These are phyloP conservation scores for Paramacrobiotus metropolitanus DNA, from an alignment of 1,140 invertebrate genomes.

Conservation along the genomic window DNA sequence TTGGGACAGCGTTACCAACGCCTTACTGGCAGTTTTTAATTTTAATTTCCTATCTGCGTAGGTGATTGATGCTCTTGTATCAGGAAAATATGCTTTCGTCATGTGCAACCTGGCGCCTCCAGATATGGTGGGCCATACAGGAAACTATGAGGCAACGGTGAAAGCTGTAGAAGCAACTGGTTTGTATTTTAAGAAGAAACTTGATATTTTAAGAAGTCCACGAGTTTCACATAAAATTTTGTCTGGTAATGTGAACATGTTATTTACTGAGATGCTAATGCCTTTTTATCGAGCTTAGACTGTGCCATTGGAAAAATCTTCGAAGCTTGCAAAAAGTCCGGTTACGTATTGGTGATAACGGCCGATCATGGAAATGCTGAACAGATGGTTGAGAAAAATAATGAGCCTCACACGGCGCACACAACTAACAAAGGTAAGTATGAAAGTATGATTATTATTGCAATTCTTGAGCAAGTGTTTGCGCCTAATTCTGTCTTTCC, in stretches of 20 bases:
- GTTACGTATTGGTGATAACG: conserved; percentile 24
- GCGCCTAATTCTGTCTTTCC: neutral
- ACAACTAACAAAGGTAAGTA: conserved; percentile 20
- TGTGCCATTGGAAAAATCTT: conserved; percentile 18
- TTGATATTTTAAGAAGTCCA: conserved; percentile 18
- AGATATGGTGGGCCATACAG: conserved; percentile 29
- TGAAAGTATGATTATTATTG: conserved; percentile 8
- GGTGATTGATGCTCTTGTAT: conserved; percentile 22
- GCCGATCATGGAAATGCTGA: conserved; percentile 28
- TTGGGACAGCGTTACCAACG: too few species aligned
- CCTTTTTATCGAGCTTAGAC: conserved; percentile 14
- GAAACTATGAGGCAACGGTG: conserved; percentile 25
- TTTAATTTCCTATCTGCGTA: conserved; percentile 10
- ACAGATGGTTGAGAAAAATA: conserved; percentile 24
- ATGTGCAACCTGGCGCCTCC: conserved; percentile 31
- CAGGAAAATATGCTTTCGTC: conserved; percentile 23
- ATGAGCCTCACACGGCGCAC: conserved; percentile 26
- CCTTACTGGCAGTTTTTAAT: too few species aligned
- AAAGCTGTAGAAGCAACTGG: conserved; percentile 25
- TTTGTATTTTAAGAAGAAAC: conserved; percentile 13
- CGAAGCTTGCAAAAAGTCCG: conserved; percentile 23
- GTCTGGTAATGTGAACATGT: conserved; percentile 21
- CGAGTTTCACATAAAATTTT: conserved; percentile 23
- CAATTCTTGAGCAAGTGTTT: conserved; percentile 6
- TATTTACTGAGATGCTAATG: too few species aligned